A percentile compares a stretch with the other conserved stretches of the same genome.
phyloP scores from a whole-genome alignment of 2,888 invertebrate genomes.

The Stenodema calcarata region DNA sequence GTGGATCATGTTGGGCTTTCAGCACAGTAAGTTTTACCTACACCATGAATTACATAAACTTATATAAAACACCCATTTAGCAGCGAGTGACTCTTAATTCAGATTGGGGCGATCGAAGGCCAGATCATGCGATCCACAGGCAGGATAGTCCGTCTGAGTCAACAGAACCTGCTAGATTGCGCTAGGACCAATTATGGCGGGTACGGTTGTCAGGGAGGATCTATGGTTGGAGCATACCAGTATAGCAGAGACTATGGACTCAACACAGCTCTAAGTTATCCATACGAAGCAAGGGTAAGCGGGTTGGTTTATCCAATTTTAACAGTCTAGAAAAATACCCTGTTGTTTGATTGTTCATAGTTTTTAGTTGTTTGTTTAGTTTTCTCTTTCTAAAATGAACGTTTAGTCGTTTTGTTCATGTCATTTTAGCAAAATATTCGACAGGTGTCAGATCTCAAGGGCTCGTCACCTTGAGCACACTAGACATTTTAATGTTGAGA shows the following conservation, averaged over 20 bases:
- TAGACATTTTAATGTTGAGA: too few relatives aligned
- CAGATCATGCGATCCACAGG: constrained; percentile 26
- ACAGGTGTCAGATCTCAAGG: too few relatives aligned
- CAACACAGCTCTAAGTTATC: not conserved
- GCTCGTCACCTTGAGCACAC: too few relatives aligned
- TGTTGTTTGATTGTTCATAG: too few relatives aligned
- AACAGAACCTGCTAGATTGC: constrained; percentile 32
- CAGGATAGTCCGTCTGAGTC: not conserved
- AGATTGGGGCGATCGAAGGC: constrained; percentile 31
- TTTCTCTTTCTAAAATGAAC: too few relatives aligned
- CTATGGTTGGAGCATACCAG: not conserved
- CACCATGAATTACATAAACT: not conserved
- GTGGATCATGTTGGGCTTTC: constrained; percentile 45
- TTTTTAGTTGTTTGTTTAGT: too few relatives aligned
- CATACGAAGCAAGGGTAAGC: constrained; percentile 27
- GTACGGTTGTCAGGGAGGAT: constrained; percentile 9
- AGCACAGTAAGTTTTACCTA: constrained; percentile 8
- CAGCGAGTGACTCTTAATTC: not conserved
- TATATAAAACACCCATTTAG: not conserved
- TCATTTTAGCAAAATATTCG: too few relatives aligned
- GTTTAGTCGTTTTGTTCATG: too few relatives aligned
- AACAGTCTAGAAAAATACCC: too few relatives aligned
- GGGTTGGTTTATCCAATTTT: too few relatives aligned
- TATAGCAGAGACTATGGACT: constrained; percentile 8
- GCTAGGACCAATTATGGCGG: not conserved